Percentiles rank a stretch among this genome's conserved stretches.
Conservation (phyloP, 2,797 vertebrate species). For the Lophotriccus pileatus region DNA sequence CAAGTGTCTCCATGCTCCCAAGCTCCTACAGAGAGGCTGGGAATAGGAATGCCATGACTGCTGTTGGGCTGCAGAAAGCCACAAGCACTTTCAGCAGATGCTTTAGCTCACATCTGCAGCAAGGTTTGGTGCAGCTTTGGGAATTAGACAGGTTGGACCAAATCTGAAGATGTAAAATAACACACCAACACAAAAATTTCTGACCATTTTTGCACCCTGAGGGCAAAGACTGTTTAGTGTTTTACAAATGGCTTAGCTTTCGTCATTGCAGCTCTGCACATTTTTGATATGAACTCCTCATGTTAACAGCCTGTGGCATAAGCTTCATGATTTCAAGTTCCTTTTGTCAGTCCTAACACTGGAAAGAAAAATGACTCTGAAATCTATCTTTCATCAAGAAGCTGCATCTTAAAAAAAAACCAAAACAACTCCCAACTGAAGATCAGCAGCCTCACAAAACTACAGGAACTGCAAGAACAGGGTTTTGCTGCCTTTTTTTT, state of each 20-base stretch:
- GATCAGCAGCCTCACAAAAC: background rate
- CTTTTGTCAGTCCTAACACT: background rate
- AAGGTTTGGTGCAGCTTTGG: background rate
- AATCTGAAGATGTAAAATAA: background rate
- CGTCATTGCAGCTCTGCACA: background rate
- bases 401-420: background rate
- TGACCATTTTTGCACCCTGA: background rate
- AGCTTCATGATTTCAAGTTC: background rate
- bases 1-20: constrained; percentile 11
- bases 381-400: background rate
- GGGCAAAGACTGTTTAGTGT: background rate
- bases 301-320: background rate
- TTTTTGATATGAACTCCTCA: background rate
- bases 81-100: background rate
- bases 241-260: background rate
- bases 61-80: background rate
- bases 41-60: background rate
- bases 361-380: background rate
- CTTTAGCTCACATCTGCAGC: background rate
- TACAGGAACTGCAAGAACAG: rapidly evolving
- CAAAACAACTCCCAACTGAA: background rate
- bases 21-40: constrained; percentile 1
- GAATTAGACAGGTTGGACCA: background rate
- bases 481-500: background rate
- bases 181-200: background rate